A percentile compares a stretch with the other conserved stretches of the same genome.
Conservation (phyloP, 2,888 invertebrate genomes). For the Lamproptera curius region DNA sequence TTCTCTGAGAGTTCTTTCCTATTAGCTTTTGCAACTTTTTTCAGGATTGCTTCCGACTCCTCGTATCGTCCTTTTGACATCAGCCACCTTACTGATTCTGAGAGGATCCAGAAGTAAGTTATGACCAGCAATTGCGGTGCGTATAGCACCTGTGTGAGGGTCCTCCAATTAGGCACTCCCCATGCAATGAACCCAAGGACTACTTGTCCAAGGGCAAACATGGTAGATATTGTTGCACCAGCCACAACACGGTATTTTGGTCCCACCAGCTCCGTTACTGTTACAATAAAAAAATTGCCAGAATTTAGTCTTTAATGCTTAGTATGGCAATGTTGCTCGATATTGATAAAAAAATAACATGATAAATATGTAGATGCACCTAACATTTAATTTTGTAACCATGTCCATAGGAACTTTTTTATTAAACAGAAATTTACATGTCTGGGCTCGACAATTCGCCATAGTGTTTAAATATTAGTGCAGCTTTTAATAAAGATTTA, state of each 20-base stretch:
- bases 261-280: constrained; percentile 88
- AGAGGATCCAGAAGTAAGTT: constrained; percentile 83
- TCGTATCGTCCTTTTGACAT: constrained; percentile 82
- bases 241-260: constrained; percentile 85
- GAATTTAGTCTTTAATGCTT: background rate
- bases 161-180: constrained; percentile 83
- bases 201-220: constrained; percentile 87
- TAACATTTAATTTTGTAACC: too few species aligned
- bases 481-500: too few species aligned
- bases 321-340: too few species aligned
- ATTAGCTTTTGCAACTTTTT: constrained; percentile 81
- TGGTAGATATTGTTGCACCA: constrained; percentile 84
- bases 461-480: too few species aligned
- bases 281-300: background rate
- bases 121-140: constrained; percentile 84
- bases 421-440: too few species aligned
- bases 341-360: too few species aligned
- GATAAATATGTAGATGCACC: too few species aligned
- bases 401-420: too few species aligned
- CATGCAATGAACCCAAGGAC: constrained; percentile 84
- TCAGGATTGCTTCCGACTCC: constrained; percentile 80
- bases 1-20: constrained; percentile 75
- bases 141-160: constrained; percentile 82
- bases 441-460: too few species aligned
- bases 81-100: constrained; percentile 89